These are phyloP conservation scores for Oscheius sp. DNA, from an alignment of 2,888 invertebrate species.

Conservation along the genomic window DNA sequence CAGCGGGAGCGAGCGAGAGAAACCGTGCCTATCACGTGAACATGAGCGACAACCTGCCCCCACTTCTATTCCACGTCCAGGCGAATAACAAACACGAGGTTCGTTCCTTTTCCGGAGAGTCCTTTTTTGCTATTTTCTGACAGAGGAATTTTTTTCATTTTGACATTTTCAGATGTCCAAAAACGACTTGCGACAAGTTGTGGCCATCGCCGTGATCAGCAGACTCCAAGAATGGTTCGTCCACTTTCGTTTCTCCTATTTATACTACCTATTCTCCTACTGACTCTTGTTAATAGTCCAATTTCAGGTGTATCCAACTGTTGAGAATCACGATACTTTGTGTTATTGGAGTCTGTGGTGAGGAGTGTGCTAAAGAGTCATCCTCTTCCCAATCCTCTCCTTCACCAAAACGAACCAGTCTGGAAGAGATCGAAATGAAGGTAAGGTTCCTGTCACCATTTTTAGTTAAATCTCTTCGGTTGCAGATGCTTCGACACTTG, in stretches of 20 bases:
- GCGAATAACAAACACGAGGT: constrained; percentile 32
- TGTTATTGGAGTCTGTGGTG: constrained; percentile 66
- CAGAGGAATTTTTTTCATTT: not conserved
- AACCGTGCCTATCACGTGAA: constrained; percentile 26
- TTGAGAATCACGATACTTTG: constrained; percentile 71
- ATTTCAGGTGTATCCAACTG: constrained; percentile 67
- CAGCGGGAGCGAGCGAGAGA: constrained; percentile 20
- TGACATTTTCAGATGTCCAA: constrained; percentile 38
- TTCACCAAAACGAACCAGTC: constrained; percentile 36
- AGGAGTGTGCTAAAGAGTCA: constrained; percentile 38
- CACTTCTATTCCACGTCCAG: constrained; percentile 32
- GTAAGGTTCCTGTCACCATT: constrained; percentile 23
- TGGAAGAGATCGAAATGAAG: constrained; percentile 56
- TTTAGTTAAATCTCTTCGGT: not conserved
- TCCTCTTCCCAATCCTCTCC: not conserved
- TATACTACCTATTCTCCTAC: not conserved
- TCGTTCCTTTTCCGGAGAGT: not conserved
- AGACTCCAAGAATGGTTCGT: constrained; percentile 38
- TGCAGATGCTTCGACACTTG: constrained; percentile 71
- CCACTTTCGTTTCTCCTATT: not conserved
- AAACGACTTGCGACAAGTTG: constrained; percentile 31
- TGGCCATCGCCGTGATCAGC: constrained; percentile 36
- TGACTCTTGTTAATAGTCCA: not conserved
- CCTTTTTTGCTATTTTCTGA: not conserved
- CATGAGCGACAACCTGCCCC: constrained; percentile 37